Evolutionary conservation across 2,888 invertebrate species (phyloP), one percentile per base, ranked within the genome.

Genomic region (Chrysomela aeneicollis): DNA sequence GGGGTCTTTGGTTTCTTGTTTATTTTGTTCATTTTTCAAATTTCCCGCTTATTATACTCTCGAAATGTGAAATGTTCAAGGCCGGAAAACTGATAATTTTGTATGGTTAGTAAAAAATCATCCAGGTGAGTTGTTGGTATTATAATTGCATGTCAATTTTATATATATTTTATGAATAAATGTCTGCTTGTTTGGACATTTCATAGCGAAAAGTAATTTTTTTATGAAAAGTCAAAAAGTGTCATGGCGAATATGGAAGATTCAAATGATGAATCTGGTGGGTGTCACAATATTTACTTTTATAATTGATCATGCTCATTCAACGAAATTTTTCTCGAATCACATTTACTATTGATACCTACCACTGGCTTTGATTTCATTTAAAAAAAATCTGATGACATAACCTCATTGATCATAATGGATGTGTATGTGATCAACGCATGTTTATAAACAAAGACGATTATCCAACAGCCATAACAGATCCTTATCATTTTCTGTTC

Each of bases 191-290:
- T 26, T 26, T 6, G 26, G 59, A 59, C 64, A 51, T 35, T 61
- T 55, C 37, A 61, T 51, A 42, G 57, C 46, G 49, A 18, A 62
- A 55, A 55, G 32, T 22, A 32, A 10, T 57, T 19, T 61, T 61
- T 51, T 61, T 26, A 46, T 37, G 15, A 53, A 54, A 63, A 66
- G 60, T 42, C 55, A 54, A 50, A 65, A 46, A 15, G 66, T 71
- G 71, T 75, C 71, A 76, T 73, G 73, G 74, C 74, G 71, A 76
- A 61, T 72, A 64, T 67, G 59, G 76, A 75, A 72, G 73, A 74
- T 70, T 74, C 47, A 71, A 74, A 76, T 72, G 75, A 74, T 67
- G 68, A 76, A 66, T 71, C 72, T 75, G 77, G 77, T 79, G 78
- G 75, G 77, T 78, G 76, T 73, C 26, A 60, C 22, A 19, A 22